Base-by-base conservation (phyloP, 2,888 invertebrate genomes). In the Campoplex capitator region DNA sequence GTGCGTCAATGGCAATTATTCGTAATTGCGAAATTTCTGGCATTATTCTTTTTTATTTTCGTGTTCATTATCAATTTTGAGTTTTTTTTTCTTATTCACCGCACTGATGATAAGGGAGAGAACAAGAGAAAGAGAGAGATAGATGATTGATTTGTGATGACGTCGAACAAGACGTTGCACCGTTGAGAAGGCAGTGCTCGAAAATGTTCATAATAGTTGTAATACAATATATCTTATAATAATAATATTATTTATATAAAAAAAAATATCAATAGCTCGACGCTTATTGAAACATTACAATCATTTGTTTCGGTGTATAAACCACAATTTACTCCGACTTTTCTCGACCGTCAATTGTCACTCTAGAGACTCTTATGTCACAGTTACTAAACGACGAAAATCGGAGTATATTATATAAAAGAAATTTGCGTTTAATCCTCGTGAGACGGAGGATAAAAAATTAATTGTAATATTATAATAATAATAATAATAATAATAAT, bases 261-360 rank as follows among this genome's bases (percentile, higher is more conserved):
- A 79, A 76, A 79, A 86, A 58, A 65, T 56, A 42, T 73, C 83
- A 83, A 83, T 83, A 80, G 80, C 76, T 79, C 65, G 75, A 67
- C 32, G 83, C 79, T 38, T 80, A 86, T 83, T 73, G 83, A 79
- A 76, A 80, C 76, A 83, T 56, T 83, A 83, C 67, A 83, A 86
- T 83, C 70, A 76, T 71, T 83, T 70, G 65, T 76, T 83, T 56
- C 28, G 28, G 70, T 76, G 71, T 76, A 45, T 86, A 45, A 85
- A 85, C 74, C 82, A 67, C 82, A 56, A 4, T 78, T 78, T 79
- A 54, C 78, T 79, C 75, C 67, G 62, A 71, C 28, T 45, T 67
- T 67, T 73, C 35, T 56, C 45, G 1, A 56, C 23, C 13, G 18
- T 78, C 18, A 18, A 67, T 51, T 7, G 35, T 71, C 54, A 67